Evolutionary conservation across 2,797 vertebrate species (phyloP), one percentile per base, ranked within the genome.

Genomic region (Cuculus canorus): DNA sequence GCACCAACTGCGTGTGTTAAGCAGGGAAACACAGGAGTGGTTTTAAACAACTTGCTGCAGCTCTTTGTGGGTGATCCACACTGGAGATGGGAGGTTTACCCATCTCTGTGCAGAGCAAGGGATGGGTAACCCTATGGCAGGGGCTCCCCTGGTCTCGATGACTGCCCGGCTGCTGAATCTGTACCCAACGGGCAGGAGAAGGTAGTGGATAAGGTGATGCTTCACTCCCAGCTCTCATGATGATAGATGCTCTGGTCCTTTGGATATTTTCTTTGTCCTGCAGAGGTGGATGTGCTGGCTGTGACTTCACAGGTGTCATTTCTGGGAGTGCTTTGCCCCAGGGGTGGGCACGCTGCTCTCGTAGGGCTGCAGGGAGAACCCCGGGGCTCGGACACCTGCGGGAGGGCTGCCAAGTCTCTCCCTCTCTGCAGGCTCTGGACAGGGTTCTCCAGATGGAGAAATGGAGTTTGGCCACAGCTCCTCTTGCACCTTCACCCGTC

Each of bases 401-500:
- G 7, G 8, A 22, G 65, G 50, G 53, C 53, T 88, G 52, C 60
- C 47, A 57, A 2, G 4, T 27, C 22, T 63, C 63, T 77, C 63
- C 64, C 0, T 94, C 78, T 33, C 93, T 30, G 13, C 96, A 98
- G 98, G 93, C 93, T 75, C 77, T 98, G 69, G 97, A 98, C 72
- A 76, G 24, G 33, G 80, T 97, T 3, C 92, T 96, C 21, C 92
- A 92, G 70, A 32, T 7, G 7, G 91, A 96, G 35, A 90, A 78
- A 27, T 12, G 18, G 15, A 33, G 14, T 30, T 78, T 61, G 57
- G 53, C 79, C 12, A 78, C 52, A 3, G 68, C 57, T 69, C 63
- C 92, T 18, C 17, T 94, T 0, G 4, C 3, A 3, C 5, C 86
- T 7, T 2, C 17, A 8, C 60, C 92, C 2, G 2, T 65, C 24